phyloP scores from a whole-genome alignment of 1,140 invertebrate genomes.

The Pygmarrhopalites habei region DNA sequence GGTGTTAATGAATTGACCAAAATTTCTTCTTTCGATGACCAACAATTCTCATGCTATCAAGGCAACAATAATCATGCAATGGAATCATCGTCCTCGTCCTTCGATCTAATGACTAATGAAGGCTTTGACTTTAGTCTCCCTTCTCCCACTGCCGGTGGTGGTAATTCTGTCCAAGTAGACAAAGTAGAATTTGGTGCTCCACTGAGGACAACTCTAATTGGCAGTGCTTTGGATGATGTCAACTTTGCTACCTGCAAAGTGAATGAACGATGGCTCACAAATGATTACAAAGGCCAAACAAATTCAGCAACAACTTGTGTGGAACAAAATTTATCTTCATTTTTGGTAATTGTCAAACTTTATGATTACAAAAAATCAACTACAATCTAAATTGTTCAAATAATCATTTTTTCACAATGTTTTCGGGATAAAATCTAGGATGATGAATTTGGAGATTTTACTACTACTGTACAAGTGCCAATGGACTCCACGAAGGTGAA shows the following conservation, averaged over 20 bases:
- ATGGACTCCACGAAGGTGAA: constrained; percentile 5
- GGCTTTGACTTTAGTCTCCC: neutral
- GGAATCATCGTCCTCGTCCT: neutral
- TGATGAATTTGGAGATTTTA: constrained; percentile 24
- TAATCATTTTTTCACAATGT: no score
- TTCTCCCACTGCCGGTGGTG: neutral
- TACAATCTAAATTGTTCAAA: no score
- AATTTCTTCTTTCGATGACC: no score
- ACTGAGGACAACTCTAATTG: neutral
- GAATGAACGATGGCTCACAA: no score
- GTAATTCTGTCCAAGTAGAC: constrained; percentile 43
- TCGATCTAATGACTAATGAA: neutral
- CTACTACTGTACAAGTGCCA: constrained; percentile 38
- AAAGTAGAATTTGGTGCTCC: constrained; percentile 40
- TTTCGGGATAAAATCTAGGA: neutral
- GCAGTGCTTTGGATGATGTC: constrained; percentile 5
- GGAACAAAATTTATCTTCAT: no score
- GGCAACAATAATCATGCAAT: neutral
- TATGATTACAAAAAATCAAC: no score
- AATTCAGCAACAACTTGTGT: no score
- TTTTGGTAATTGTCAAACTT: no score
- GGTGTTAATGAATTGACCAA: no score
- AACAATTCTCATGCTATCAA: no score
- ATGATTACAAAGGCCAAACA: no score
- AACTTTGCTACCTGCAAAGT: no score